Evolutionary conservation across 2,113 vertebrate species (phyloP), one percentile per base, ranked within the genome.

Genomic region (Corydoras maculifer): DNA sequence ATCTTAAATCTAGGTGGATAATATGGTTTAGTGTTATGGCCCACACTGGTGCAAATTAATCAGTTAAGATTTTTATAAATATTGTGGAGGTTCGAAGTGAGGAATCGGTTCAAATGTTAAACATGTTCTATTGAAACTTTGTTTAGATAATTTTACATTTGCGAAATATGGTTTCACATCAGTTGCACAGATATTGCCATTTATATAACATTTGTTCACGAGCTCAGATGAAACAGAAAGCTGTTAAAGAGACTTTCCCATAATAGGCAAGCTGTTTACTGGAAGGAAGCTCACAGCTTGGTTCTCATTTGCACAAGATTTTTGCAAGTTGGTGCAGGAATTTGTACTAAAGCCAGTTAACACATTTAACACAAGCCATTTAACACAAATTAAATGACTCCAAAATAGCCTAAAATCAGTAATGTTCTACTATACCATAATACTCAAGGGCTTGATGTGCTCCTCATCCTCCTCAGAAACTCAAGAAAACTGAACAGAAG

Each of bases 201-300:
- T 68, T 11, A 61, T 62, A 11, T 68, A 58, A 35, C 51, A 35
- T 51, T 31, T 58, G 54, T 54, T 66, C 51, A 35, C 7, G 15
- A 25, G 31, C 18, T 18, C n/a, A 12, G 15, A 60, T 51, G 18
- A 65, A 69, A 55, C 65, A 55, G 18, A 54, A 62, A 55, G 25
- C 12, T 1, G 29, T 75, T 54, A 74, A 63, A 69, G 31, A 49
- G 3, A 12, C 55, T 71, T 76, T 62, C 43, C 15, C 14, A 7
- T 14, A 72, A 76, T 32, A 68, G 57, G 32, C 54, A 58, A 25
- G 49, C 30, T 70, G 49, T 62, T 60, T 48, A 75, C 62, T 10
- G 15, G 14, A 65, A 61, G 49, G 13, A 8, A 25, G 15, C 49
- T 61, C 30, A 43, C 2, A 10, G 29, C 18, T 43, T 30, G 57